Evolutionary conservation across 2,888 invertebrate genomes (phyloP).

Genomic region (Drosophila borealis): DNA sequence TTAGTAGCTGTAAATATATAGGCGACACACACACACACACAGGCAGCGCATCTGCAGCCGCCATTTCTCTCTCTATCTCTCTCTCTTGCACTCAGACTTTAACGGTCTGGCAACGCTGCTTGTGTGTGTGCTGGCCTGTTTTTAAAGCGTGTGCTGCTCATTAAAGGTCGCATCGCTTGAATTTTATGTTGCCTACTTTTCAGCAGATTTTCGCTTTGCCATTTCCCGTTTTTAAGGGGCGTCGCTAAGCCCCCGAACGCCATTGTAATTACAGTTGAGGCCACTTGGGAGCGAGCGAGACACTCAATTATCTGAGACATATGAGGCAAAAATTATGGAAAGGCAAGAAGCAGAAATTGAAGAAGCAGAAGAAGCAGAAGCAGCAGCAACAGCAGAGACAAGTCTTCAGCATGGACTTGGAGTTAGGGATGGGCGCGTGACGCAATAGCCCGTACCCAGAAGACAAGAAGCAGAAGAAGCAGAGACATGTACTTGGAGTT

Average conservation of each 20-base stretch:
- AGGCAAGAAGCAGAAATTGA: conserved; percentile 4
- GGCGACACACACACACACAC: conserved; percentile 33
- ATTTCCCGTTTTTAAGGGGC: conserved; percentile 36
- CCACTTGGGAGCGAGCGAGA: conserved; percentile 39
- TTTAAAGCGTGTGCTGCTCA: conserved; percentile 13
- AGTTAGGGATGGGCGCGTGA: conserved; percentile 1
- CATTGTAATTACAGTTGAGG: conserved; percentile 72
- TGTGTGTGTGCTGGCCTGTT: background rate
- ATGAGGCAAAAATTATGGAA: conserved; percentile 50
- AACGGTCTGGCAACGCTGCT: conserved; percentile 6
- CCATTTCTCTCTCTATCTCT: background rate
- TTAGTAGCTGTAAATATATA: conserved; percentile 77
- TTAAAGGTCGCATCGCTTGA: conserved; percentile 10
- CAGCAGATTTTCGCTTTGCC: conserved; percentile 9
- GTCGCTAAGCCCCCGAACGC: conserved; percentile 22
- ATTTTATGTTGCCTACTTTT: conserved; percentile 47
- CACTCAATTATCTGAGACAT: conserved; percentile 26
- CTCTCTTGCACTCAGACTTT: background rate
- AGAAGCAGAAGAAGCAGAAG: background rate
- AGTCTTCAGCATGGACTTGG: background rate
- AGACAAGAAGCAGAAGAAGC: conserved; percentile 4
- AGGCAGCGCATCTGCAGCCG: background rate
- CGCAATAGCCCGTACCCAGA: background rate
- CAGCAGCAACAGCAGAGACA: background rate
- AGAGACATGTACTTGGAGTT: background rate